phyloP scores from a whole-genome alignment of 2,888 invertebrate species.

The Drosophila quasianomalipes region DNA sequence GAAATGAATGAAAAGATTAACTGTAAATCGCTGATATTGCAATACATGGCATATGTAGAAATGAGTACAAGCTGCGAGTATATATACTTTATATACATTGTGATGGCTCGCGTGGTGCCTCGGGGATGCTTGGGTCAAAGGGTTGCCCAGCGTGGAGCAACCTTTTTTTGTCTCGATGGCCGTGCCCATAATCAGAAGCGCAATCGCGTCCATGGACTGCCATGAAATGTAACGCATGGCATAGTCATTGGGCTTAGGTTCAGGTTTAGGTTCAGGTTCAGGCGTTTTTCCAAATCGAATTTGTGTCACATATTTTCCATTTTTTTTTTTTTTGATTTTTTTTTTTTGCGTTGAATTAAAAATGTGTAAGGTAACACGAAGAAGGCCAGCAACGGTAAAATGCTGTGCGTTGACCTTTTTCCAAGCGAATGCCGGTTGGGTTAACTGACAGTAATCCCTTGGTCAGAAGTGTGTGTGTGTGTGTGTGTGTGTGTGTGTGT shows the following conservation, averaged over 20 bases:
- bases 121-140: conserved; percentile 29
- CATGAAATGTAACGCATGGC: conserved; percentile 24
- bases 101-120: conserved; percentile 2
- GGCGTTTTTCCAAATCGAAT: conserved; percentile 62
- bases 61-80: conserved; percentile 28
- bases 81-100: neutral
- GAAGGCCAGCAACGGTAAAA: conserved; percentile 27
- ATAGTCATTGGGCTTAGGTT: conserved; percentile 46
- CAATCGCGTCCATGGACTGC: conserved; percentile 44
- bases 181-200: conserved; percentile 58
- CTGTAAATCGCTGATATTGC: conserved; percentile 49
- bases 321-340: conserved; percentile 9
- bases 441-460: conserved; percentile 42
- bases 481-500: neutral
- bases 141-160: conserved; percentile 35
- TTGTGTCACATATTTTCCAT: conserved; percentile 55
- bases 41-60: conserved; percentile 43
- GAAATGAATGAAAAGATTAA: conserved; percentile 47
- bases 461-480: neutral
- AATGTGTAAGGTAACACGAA: conserved; percentile 29
- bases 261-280: conserved; percentile 4
- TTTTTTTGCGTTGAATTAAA: conserved; percentile 26
- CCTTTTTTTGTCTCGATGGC: conserved; percentile 47
- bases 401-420: conserved; percentile 73
- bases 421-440: conserved; percentile 61